Percentiles rank a stretch among this genome's conserved stretches.
phyloP scores from a whole-genome alignment of 2,113 vertebrate species.

The Mesembrinibis cayennensis region DNA sequence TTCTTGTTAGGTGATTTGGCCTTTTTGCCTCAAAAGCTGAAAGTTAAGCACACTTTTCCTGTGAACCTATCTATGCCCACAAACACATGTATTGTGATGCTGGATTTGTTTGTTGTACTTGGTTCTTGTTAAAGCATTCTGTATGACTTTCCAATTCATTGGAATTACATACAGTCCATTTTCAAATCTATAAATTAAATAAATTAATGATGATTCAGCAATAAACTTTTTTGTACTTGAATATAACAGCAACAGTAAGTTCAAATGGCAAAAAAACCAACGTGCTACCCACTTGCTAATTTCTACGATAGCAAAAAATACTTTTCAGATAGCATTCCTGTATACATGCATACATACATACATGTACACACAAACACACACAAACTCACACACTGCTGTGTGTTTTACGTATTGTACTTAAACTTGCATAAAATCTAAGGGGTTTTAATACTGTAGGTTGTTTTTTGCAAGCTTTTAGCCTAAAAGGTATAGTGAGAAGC shows the following conservation, averaged over 20 bases:
- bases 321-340: neutral
- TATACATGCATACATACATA: neutral
- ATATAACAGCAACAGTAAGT: neutral
- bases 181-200: neutral
- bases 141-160: neutral
- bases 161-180: accelerated
- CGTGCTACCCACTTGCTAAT: neutral
- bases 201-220: neutral
- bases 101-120: neutral
- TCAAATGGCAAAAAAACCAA: neutral
- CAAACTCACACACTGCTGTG: neutral
- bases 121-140: neutral
- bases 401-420: neutral
- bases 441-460: neutral
- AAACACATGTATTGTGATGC: neutral
- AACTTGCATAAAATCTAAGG: neutral
- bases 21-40: neutral
- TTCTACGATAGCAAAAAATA: neutral
- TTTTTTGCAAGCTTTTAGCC: neutral
- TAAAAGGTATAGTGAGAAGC: neutral
- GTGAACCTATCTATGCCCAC: neutral
- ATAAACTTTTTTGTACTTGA: neutral
- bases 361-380: neutral
- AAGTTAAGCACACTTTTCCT: neutral
- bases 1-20: accelerated